Base-by-base conservation (phyloP, 2,888 invertebrate species). In the Cryptophagus acutangulus region DNA sequence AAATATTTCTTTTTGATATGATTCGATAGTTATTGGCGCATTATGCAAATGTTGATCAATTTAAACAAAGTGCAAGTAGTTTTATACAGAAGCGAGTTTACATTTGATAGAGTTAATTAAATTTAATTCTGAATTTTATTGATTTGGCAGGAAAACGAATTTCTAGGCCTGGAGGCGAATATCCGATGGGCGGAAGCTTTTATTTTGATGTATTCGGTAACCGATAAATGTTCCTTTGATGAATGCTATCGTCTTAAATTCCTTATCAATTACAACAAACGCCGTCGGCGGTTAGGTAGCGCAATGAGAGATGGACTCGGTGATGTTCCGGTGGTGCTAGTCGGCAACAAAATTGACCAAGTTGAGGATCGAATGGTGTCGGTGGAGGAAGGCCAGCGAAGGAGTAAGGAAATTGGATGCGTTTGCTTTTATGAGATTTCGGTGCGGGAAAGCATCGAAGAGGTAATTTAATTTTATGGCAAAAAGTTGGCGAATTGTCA, bases 131-230 rank as follows among this genome's bases (percentile, higher is more conserved):
- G 16, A 31, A 26, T 41, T 17, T 24, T 15, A 37, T 40, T 41
- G 49, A 20, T 51, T 39, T 61, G 61, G 4, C 64, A 84, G 84
- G 82, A 83, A 69, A 75, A 74, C 47, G 82, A 83, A 65, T 80
- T 78, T 51, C 67, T 77, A 33, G 78, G 79, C 38, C 66, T 87
- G 51, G 88, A 90, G 67, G 78, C 80, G 41, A 84, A 89, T 63
- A 87, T 90, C 41, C 76, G 86, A 42, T 90, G 89, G 89, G 90
- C 90, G 1, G 90, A 91, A 64, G 89, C 87, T 12, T 89, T 87
- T 62, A 79, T 90, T 38, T 73, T 90, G 36, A 82, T 90, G 75
- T 91, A 90, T 65, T 88, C 89, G 0, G 86, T 90, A 20, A 88
- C 89, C 1, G 90, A 91, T 68, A 86, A 88, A 66, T 88, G 89